Base-by-base conservation (phyloP, 1,140 invertebrate species). In the Orussus abietinus region DNA sequence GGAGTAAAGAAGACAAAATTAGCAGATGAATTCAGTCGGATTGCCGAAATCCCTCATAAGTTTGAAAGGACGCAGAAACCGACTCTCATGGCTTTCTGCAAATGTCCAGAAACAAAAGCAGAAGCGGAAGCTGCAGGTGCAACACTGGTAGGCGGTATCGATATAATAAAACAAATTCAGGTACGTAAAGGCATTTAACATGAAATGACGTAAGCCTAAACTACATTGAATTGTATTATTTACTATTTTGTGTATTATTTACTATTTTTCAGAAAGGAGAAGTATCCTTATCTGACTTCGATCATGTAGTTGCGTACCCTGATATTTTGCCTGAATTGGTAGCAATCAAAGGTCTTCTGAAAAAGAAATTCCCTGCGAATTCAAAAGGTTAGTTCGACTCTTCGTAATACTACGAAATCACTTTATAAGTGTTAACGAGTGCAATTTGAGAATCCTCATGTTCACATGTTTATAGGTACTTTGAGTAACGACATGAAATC, bases 311-410 rank as follows among this genome's bases (percentile, higher is more conserved):
- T 22, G 83, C 86, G 4, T 85, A 90, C 75, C 81, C 85, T 3
- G 80, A 83, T 57, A 86, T 92, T 42, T 59, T 91, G 40, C 75
- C 85, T 0, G 88, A 92, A 32, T 59, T 92, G 18, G 74, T 87
- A 2, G 69, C 77, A 0, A 73, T 92, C 30, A 74, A 85, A 54
- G 87, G 86, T 13, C 57, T 91, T 7, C 71, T 92, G 71, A 89
- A 84, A 51, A 81, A 69, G 39, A 80, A 80, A 51, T 90, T 88
- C 72, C 89, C 90, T n/a, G n/a, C n/a, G 1, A 83, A 74, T 52
- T 56, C 79, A 0, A 80, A 77, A 57, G 53, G 46, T n/a, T 44
- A 86, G 85, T 67, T 51, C 40, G 47, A 49, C 38, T 35, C 34
- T 26, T 11, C 28, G 20, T 26, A 26, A 6, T 12, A 36, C 3